A percentile compares a stretch with the other conserved stretches of the same genome.
These are phyloP conservation scores for Lasioglossum oenotherae DNA, from an alignment of 2,888 invertebrate genomes.

Conservation along the genomic window DNA sequence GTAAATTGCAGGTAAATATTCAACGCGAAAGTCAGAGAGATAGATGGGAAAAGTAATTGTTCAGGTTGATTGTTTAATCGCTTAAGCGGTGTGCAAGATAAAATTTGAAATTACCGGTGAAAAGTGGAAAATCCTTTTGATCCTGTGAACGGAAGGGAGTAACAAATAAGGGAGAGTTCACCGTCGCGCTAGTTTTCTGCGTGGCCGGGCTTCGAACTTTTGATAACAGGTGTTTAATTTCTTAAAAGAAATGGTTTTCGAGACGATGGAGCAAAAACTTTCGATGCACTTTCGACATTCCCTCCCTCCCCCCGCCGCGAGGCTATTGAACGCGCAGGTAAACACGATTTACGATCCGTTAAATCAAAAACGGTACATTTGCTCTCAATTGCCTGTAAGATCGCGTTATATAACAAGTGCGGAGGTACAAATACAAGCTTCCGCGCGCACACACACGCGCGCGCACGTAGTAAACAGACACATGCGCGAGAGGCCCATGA, in stretches of 20 bases:
- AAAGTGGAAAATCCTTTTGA: neutral
- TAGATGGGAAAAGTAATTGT: neutral
- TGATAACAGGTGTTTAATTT: slow-evolving; percentile 26
- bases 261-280: slow-evolving; percentile 12
- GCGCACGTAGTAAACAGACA: neutral
- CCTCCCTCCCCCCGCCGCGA: neutral
- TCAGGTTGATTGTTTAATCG: neutral
- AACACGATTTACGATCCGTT: slow-evolving; percentile 49
- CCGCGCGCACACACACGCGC: neutral
- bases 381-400: slow-evolving; percentile 50
- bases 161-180: neutral
- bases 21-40: too few species aligned
- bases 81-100: neutral
- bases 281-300: slow-evolving; percentile 14
- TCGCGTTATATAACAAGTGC: slow-evolving; percentile 35
- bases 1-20: neutral
- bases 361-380: slow-evolving; percentile 56
- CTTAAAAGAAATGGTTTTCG: slow-evolving; percentile 13
- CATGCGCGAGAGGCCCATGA: neutral
- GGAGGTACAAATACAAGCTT: neutral
- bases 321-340: slow-evolving; percentile 36
- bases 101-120: neutral
- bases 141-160: neutral
- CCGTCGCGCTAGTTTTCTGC: neutral
- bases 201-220: neutral